A percentile compares a stretch with the other conserved stretches of the same genome.
phyloP scores from a whole-genome alignment of 2,888 invertebrate genomes.

The Perithous albicinctus region DNA sequence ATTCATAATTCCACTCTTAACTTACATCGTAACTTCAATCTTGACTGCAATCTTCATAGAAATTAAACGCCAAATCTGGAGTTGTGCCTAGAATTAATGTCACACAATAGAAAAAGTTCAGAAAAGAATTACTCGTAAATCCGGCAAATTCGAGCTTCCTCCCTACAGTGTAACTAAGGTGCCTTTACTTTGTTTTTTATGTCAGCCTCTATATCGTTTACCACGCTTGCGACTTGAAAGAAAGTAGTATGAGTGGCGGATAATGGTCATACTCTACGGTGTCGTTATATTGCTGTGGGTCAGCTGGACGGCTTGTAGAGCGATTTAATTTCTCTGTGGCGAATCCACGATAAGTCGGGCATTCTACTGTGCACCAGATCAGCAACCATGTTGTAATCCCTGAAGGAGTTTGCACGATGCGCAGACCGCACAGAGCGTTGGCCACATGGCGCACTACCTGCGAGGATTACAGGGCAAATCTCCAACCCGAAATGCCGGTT shows the following conservation, averaged over 20 bases:
- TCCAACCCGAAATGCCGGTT: conserved; percentile 18
- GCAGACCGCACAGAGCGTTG: conserved; percentile 8
- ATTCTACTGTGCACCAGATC: conserved; percentile 43
- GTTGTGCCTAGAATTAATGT: no score
- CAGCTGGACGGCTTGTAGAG: not conserved
- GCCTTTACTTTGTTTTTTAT: not conserved
- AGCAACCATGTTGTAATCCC: conserved; percentile 48
- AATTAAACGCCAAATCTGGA: no score
- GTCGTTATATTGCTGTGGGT: conserved; percentile 20
- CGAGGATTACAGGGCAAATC: conserved; percentile 38
- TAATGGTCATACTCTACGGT: conserved; percentile 38
- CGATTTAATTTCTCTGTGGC: conserved; percentile 6
- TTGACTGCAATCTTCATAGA: no score
- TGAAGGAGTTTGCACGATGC: conserved; percentile 29
- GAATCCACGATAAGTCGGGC: conserved; percentile 15
- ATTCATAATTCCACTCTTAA: no score
- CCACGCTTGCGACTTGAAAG: conserved; percentile 4
- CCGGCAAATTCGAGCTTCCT: not conserved
- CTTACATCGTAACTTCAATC: no score
- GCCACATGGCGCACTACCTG: conserved; percentile 15
- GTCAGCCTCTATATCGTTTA: not conserved
- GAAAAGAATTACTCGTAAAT: not conserved
- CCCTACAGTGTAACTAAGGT: not conserved
- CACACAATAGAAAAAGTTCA: no score
- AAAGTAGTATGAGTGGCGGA: conserved; percentile 39